Evolutionary conservation across 2,888 invertebrate species (phyloP).

Genomic region (Phalera bucephala): DNA sequence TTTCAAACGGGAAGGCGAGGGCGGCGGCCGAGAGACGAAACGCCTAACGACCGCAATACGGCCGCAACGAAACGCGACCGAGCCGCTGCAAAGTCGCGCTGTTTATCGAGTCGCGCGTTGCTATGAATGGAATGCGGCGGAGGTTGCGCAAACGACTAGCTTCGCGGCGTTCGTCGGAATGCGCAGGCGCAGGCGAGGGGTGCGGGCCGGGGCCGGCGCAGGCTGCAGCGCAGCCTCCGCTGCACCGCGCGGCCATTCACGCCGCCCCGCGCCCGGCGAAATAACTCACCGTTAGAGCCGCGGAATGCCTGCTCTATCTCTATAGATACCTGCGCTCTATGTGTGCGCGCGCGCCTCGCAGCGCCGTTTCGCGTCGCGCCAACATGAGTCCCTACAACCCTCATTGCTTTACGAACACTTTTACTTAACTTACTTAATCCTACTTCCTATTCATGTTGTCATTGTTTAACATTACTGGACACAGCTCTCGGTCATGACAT

Average conservation of each 20-base stretch:
- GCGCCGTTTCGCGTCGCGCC: neutral
- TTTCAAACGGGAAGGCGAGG: conserved; percentile 65
- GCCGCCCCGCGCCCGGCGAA: conserved; percentile 67
- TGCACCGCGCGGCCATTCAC: conserved; percentile 80
- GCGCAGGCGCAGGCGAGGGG: conserved; percentile 40
- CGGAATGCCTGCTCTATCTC: conserved; percentile 78
- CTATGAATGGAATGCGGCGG: conserved; percentile 81
- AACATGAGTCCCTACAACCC: neutral
- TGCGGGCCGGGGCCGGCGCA: conserved; percentile 38
- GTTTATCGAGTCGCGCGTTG: conserved; percentile 54
- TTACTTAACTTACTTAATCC: no score
- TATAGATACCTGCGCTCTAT: conserved; percentile 48
- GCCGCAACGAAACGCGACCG: conserved; percentile 18
- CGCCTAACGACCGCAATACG: conserved; percentile 17
- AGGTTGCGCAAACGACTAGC: conserved; percentile 76
- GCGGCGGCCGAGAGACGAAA: conserved; percentile 25
- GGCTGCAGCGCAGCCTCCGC: conserved; percentile 65
- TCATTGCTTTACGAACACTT: neutral
- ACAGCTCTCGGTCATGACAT: neutral
- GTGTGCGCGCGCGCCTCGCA: neutral
- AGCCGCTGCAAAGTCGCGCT: conserved; percentile 31
- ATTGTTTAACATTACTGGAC: neutral
- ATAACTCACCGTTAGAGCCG: conserved; percentile 79
- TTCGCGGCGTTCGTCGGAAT: conserved; percentile 61
- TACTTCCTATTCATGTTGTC: neutral